Conservation (phyloP, 2,797 vertebrate genomes). For the Melopsittacus undulatus region DNA sequence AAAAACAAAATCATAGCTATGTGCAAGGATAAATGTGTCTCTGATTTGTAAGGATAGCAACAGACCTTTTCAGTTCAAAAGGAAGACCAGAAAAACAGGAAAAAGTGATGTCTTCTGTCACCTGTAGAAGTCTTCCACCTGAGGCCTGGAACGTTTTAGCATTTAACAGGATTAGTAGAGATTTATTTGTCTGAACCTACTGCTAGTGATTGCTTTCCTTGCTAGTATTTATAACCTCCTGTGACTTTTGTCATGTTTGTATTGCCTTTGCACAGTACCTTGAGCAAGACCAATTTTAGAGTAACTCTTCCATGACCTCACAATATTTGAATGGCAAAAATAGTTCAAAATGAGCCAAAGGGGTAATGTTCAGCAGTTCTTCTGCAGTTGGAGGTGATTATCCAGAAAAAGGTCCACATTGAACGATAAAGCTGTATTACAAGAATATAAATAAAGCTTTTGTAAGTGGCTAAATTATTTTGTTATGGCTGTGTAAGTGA, state of each 20-base stretch:
- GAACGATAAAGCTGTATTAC: neutral
- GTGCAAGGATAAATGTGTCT: neutral
- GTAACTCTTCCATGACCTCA: neutral
- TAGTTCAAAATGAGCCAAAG: neutral
- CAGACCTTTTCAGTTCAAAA: neutral
- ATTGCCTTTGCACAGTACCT: neutral
- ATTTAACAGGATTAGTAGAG: neutral
- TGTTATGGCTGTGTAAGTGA: neutral
- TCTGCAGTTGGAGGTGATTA: neutral
- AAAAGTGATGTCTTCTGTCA: neutral
- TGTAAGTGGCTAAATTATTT: neutral
- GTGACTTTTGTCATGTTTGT: neutral
- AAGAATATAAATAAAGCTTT: neutral
- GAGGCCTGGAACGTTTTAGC: neutral
- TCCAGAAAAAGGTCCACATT: neutral
- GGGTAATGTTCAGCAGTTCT: neutral
- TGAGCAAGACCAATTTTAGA: neutral
- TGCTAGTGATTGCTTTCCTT: neutral
- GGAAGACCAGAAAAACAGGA: neutral
- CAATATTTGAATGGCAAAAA: neutral
- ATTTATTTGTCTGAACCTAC: neutral
- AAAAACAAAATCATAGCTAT: neutral
- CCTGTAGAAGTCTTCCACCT: neutral
- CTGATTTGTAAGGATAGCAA: neutral
- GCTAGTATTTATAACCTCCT: neutral